Evolutionary conservation across 2,888 invertebrate species (phyloP).

Genomic region (Rhagophthalmus giganteus): DNA sequence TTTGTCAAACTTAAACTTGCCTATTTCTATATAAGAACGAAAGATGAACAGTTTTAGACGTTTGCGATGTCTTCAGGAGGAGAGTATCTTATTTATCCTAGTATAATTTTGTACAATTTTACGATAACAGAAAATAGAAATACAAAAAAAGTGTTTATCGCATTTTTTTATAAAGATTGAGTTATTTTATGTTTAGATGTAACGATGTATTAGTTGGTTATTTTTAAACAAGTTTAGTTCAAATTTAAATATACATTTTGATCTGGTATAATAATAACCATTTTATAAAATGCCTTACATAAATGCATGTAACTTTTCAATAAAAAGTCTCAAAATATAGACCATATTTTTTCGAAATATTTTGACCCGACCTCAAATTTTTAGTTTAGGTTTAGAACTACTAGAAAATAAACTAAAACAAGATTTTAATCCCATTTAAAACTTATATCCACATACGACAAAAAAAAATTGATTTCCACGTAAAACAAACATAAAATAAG

Average conservation of each 20-base stretch:
- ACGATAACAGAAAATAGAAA: background rate
- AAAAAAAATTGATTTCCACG: no score
- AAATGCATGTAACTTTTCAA: no score
- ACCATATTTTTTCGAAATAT: no score
- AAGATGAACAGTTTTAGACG: slow-evolving; percentile 7
- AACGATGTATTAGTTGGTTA: background rate
- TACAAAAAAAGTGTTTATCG: background rate
- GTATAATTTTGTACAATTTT: background rate
- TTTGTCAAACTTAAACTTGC: slow-evolving; percentile 24
- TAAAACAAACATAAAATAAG: no score
- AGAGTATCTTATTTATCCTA: background rate
- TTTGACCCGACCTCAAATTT: no score
- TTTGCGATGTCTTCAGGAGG: slow-evolving; percentile 3
- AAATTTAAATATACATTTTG: background rate
- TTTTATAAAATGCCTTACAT: no score
- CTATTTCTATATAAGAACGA: slow-evolving; percentile 15
- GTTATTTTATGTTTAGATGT: background rate
- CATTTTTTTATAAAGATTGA: background rate
- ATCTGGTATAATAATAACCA: no score
- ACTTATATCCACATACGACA: no score
- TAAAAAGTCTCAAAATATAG: no score
- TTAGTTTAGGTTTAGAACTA: no score
- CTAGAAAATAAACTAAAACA: no score
- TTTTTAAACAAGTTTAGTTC: background rate
- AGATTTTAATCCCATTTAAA: no score